Evolutionary conservation across 2,113 vertebrate species (phyloP).

Genomic region (Brachirus orientalis): DNA sequence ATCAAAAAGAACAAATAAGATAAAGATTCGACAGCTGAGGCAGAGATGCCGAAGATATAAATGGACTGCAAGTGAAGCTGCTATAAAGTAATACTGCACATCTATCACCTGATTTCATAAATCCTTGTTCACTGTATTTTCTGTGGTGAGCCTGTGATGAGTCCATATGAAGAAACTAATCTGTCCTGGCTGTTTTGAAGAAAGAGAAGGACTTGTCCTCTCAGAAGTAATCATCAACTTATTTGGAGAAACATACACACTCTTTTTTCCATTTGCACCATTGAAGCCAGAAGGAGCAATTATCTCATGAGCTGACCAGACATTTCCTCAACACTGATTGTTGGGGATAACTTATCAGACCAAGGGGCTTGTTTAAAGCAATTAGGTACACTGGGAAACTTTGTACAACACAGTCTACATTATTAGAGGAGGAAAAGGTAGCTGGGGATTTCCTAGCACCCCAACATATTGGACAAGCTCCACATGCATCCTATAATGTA

Average conservation of each 20-base stretch:
- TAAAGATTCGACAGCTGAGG: constrained; percentile 1
- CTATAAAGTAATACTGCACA: constrained; percentile 1
- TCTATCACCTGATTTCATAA: background rate
- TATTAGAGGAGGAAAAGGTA: background rate
- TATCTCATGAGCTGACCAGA: constrained; percentile 31
- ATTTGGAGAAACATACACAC: constrained; percentile 26
- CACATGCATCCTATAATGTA: too few relatives aligned
- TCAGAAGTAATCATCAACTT: constrained; percentile 10
- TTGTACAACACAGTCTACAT: background rate
- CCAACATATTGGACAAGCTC: too few relatives aligned
- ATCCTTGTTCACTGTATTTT: background rate
- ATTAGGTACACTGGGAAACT: constrained; percentile 1
- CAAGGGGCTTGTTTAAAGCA: constrained; percentile 4
- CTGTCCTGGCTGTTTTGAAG: constrained; percentile 19
- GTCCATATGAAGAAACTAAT: constrained; percentile 4
- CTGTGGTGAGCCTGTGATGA: background rate
- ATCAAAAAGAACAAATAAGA: constrained; percentile 12
- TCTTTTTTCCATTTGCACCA: constrained; percentile 30
- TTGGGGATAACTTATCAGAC: constrained; percentile 22
- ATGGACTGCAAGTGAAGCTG: background rate
- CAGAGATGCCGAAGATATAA: background rate
- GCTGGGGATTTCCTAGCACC: background rate
- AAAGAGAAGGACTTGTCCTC: constrained; percentile 11
- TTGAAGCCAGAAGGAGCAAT: constrained; percentile 51
- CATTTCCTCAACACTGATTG: constrained; percentile 42